Evolutionary conservation across 2,113 vertebrate genomes (phyloP), one percentile per base, ranked within the genome.

Genomic region (Entelurus aequoreus): DNA sequence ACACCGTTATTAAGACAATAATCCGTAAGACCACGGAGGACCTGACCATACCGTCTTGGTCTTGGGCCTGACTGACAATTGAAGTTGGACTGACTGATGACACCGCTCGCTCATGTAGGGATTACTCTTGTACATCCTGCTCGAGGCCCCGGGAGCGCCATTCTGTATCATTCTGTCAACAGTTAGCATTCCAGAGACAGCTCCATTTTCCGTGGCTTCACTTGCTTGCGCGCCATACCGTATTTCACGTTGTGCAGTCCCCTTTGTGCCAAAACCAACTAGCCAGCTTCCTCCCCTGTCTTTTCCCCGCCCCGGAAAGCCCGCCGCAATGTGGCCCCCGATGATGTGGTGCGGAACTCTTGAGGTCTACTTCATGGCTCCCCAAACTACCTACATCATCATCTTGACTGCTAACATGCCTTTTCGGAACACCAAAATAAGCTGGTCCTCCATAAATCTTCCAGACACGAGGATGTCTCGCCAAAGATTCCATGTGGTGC

Each of bases 81-180:
- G 77, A 68, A 82, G 82, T 76, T 66, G 44, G 69, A 77, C 75
- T 83, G 79, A 88, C 76, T 78, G 82, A 86, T 88, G 84, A 80
- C 79, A 74, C 80, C 62, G 69, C 60, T 72, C 48, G 51, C 64
- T 69, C 70, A 69, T 83, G 82, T 82, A 62, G 73, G 75, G 80
- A 81, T 88, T 80, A 84, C 80, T 71, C 74, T 67, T 44, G 63
- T 65, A 83, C 78, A 77, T 87, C 79, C 78, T 73, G 71, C 60
- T 55, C 1, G 54, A 71, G 72, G 72, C 86, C 78, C 83, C 62
- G 62, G 83, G 86, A 87, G 78, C 65, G 69, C 83, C 81, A 72
- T 77, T 83, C 81, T 84, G 86, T 68, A 85, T 87, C 88, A 83
- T 79, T 87, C 87, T 89, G 89, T 91, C 87, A 86, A 79, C 87